Evolutionary conservation across 2,797 vertebrate genomes (phyloP).

Genomic region (Aulostomus chinensis): DNA sequence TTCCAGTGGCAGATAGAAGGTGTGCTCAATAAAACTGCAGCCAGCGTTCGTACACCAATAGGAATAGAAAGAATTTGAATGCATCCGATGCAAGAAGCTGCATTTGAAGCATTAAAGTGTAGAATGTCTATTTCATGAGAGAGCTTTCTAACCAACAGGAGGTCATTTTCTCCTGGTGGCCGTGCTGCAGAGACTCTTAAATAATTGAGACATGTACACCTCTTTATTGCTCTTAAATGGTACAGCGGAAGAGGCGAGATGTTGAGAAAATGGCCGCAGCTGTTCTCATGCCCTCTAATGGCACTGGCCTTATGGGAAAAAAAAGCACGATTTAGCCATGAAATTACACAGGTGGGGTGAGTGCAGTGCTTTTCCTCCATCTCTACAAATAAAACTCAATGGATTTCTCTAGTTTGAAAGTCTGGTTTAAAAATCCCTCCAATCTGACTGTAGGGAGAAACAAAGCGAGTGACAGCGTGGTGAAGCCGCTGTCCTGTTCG

Average conservation of each 20-base stretch:
- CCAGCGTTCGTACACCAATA: background rate
- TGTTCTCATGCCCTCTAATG: conserved; percentile 14
- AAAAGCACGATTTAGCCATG: conserved; percentile 35
- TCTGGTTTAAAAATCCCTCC: conserved; percentile 15
- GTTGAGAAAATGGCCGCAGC: conserved; percentile 17
- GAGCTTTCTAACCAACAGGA: conserved; percentile 3
- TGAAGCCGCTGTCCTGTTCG: conserved; percentile 28
- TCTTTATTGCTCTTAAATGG: conserved; percentile 25
- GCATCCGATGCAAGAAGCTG: too few relatives aligned
- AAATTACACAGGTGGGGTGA: conserved; percentile 41
- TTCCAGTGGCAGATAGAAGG: conserved; percentile 17
- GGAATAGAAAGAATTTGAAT: too few relatives aligned
- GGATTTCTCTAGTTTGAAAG: conserved; percentile 56
- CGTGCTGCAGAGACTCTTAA: conserved; percentile 10
- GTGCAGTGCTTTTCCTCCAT: conserved; percentile 1
- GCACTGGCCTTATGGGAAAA: conserved; percentile 19
- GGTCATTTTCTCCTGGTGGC: background rate
- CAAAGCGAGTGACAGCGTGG: background rate
- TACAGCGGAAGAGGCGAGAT: background rate
- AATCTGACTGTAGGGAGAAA: conserved; percentile 1
- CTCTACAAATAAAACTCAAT: conserved; percentile 60
- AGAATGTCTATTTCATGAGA: conserved; percentile 5
- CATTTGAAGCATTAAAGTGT: too few relatives aligned
- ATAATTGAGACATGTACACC: conserved; percentile 41
- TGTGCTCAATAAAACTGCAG: conserved; percentile 12